Base-by-base conservation (phyloP, 2,797 vertebrate species). In the Cirrhinus molitorella region DNA sequence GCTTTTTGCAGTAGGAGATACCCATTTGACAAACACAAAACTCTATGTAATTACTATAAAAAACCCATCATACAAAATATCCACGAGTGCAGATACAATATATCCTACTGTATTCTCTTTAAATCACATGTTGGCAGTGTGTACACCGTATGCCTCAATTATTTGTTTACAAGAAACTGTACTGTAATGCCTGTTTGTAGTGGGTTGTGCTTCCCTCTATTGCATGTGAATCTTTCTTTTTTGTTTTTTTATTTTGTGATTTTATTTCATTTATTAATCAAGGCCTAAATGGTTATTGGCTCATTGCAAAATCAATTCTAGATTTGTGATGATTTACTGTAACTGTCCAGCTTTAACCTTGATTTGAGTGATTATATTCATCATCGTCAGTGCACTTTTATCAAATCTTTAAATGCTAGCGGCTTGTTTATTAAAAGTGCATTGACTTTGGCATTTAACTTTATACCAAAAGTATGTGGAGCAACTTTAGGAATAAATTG, bases 11-110 rank as follows among this genome's bases (percentile, higher is more conserved):
- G 68, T 49, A 43, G 25, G 51, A 47, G 67, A 79, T 47, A 86
- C 34, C 85, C 82, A 63, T 57, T 51, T 73, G 57, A 83, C 75
- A 72, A 65, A 66, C 68, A 37, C 21, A 59, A 63, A 79, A 79
- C 59, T 82, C 66, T 34, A 76, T 45, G 57, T 51, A 53, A 83
- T 85, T 84, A 81, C 59, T 68, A 66, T 85, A 86, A 86, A 88
- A 80, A 81, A 72, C 67, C 77, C 71, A 83, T 81, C 65, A 61
- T 25, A 51, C 77, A 66, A 71, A 84, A 63, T 73, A 81, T 70
- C 28, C 55, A 79, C 14, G 43, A 71, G 66, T 82, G 71, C 14
- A 73, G 73, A 65, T 28, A 66, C 61, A 57, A 71, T 49, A 47
- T 51, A 71, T 71, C 43, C 49, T 63, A 82, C 71, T 16, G 59